These are phyloP conservation scores for Antechinus stuartii DNA, from an alignment of 2,113 vertebrate species.

Conservation along the genomic window DNA sequence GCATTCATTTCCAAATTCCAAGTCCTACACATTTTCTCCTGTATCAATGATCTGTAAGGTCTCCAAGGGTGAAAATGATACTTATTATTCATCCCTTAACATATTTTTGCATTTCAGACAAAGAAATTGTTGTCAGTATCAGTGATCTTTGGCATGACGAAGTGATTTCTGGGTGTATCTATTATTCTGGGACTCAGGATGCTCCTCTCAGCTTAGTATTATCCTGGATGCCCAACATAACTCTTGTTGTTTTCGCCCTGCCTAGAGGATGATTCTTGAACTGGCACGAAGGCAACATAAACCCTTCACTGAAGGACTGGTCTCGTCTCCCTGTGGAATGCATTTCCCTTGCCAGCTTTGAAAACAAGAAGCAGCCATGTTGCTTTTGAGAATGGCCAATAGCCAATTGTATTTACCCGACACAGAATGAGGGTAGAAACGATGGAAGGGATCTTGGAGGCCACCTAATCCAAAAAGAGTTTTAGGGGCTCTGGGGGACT, in stretches of 20 bases:
- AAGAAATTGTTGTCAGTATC: conserved; percentile 15
- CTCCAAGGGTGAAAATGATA: neutral
- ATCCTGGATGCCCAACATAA: conserved; percentile 57
- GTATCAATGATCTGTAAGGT: neutral
- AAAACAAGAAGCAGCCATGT: conserved; percentile 1
- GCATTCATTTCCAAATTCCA: neutral
- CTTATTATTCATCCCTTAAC: neutral
- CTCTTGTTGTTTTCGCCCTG: conserved; percentile 32
- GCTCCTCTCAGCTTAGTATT: conserved; percentile 9
- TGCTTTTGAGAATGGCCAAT: neutral
- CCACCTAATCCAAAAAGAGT: neutral
- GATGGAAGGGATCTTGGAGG: neutral
- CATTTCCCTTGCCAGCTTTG: neutral
- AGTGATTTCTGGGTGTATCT: conserved; percentile 33
- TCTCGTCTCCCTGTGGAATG: conserved; percentile 18
- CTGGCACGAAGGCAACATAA: conserved; percentile 53
- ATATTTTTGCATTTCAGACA: conserved; percentile 26
- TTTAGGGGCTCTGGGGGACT: neutral
- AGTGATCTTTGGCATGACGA: neutral
- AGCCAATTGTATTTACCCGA: neutral
- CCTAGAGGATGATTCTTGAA: conserved; percentile 17
- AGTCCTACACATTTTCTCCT: neutral
- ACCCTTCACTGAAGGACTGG: conserved; percentile 13
- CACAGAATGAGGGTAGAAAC: neutral
- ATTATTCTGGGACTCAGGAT: conserved; percentile 52